Conservation (phyloP, 2,113 vertebrate species). For the Accipiter cooperii region DNA sequence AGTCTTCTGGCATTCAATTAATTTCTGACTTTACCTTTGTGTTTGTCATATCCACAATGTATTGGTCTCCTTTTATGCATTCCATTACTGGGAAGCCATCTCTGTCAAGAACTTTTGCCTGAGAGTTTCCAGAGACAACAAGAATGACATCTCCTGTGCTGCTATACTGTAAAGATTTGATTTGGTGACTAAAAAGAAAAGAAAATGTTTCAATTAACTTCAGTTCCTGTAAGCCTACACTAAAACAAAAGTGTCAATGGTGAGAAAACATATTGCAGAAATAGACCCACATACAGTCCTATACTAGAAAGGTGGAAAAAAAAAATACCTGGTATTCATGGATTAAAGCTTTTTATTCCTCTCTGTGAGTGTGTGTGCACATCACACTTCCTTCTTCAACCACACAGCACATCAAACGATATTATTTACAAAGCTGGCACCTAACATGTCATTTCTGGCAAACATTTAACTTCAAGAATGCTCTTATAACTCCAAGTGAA, state of each 20-base stretch:
- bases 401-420: not conserved
- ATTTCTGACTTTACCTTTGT: slow-evolving; percentile 82
- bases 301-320: not conserved
- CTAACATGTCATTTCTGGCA: not conserved
- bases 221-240: not conserved
- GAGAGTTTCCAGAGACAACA: slow-evolving; percentile 91
- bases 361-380: accelerated
- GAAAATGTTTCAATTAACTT: not conserved
- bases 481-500: not conserved
- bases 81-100: slow-evolving; percentile 98
- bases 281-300: not conserved
- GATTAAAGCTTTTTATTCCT: not conserved
- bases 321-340: not conserved
- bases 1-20: not conserved
- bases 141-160: slow-evolving; percentile 93
- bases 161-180: slow-evolving; percentile 92
- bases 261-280: not conserved
- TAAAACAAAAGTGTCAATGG: not conserved
- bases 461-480: not conserved
- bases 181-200: slow-evolving; percentile 82
- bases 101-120: slow-evolving; percentile 95
- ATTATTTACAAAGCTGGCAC: not conserved
- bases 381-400: not conserved
- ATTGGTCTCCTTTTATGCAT: slow-evolving; percentile 95
- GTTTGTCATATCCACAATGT: slow-evolving; percentile 97